These are phyloP conservation scores for Cephonodes hylas DNA, from an alignment of 2,888 invertebrate species.

Conservation along the genomic window DNA sequence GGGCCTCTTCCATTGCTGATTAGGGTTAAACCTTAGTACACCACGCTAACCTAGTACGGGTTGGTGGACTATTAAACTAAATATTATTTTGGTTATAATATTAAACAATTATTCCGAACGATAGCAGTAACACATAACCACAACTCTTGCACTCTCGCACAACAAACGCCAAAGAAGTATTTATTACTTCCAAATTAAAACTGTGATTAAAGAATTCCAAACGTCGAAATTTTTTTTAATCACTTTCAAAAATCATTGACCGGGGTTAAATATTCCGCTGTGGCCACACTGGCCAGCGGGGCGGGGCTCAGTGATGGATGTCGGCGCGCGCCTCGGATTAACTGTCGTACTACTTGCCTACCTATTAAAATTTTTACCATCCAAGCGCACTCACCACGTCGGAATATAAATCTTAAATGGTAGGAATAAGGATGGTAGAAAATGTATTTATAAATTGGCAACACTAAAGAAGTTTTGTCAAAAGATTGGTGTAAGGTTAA, in stretches of 20 bases:
- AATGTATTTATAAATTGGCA: neutral
- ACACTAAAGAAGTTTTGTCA: slow-evolving; percentile 7
- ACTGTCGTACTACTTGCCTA: slow-evolving; percentile 37
- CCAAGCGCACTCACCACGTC: neutral
- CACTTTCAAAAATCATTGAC: slow-evolving; percentile 37
- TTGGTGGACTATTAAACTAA: too few species aligned
- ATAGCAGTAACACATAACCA: neutral
- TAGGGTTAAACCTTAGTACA: too few species aligned
- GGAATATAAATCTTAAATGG: neutral
- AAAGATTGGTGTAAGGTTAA: slow-evolving; percentile 9
- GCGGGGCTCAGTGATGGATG: slow-evolving; percentile 73
- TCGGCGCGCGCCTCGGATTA: slow-evolving; percentile 48
- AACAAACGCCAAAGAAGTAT: slow-evolving; percentile 7
- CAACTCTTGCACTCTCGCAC: neutral
- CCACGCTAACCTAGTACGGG: too few species aligned
- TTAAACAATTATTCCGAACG: neutral
- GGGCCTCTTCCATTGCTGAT: too few species aligned
- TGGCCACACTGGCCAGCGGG: slow-evolving; percentile 42
- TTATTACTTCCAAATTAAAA: slow-evolving; percentile 15
- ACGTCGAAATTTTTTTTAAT: slow-evolving; percentile 56
- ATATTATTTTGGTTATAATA: too few species aligned
- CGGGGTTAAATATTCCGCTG: slow-evolving; percentile 34
- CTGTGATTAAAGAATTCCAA: slow-evolving; percentile 19
- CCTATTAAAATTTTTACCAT: slow-evolving; percentile 2
- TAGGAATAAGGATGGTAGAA: neutral